Conservation (phyloP, 2,797 vertebrate species). For the Toxotes lorentzi region DNA sequence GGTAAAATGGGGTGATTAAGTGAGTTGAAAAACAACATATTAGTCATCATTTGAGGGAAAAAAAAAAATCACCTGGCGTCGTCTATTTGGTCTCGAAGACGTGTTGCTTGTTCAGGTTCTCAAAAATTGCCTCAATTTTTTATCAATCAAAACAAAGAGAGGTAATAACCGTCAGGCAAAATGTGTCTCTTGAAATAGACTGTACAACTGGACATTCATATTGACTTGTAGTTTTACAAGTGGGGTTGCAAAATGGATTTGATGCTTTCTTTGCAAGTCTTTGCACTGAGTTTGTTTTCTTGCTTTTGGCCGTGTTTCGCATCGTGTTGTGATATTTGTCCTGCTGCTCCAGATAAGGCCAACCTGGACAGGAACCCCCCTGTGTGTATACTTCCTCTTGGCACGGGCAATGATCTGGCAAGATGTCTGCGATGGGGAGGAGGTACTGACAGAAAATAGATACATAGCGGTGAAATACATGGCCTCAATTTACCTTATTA, state of each 20-base stretch:
- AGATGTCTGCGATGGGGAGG: constrained; percentile 96
- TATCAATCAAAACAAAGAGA: constrained; percentile 87
- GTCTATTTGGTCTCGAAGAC: constrained; percentile 74
- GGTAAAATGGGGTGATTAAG: constrained; percentile 84
- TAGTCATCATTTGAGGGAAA: constrained; percentile 77
- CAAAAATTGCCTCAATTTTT: constrained; percentile 88
- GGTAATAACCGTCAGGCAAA: constrained; percentile 80
- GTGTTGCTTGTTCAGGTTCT: constrained; percentile 74
- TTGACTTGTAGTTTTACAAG: constrained; percentile 53
- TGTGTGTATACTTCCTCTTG: constrained; percentile 96
- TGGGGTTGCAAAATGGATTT: constrained; percentile 61
- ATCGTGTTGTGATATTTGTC: constrained; percentile 63
- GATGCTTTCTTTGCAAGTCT: constrained; percentile 44
- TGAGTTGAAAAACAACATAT: constrained; percentile 82
- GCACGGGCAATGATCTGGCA: constrained; percentile 95
- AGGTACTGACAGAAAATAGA: constrained; percentile 86
- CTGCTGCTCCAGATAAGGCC: constrained; percentile 89
- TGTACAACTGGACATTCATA: constrained; percentile 56
- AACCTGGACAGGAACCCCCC: constrained; percentile 94
- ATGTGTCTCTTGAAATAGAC: constrained; percentile 76
- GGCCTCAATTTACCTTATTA: constrained; percentile 19
- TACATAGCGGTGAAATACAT: constrained; percentile 15
- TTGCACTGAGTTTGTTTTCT: constrained; percentile 35
- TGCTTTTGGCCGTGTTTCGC: constrained; percentile 39
- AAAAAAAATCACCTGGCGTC: constrained; percentile 44